Evolutionary conservation across 35 echinoderm and acorn worm genomes (phyloP).

Genomic region (Lytechinus pictus): DNA sequence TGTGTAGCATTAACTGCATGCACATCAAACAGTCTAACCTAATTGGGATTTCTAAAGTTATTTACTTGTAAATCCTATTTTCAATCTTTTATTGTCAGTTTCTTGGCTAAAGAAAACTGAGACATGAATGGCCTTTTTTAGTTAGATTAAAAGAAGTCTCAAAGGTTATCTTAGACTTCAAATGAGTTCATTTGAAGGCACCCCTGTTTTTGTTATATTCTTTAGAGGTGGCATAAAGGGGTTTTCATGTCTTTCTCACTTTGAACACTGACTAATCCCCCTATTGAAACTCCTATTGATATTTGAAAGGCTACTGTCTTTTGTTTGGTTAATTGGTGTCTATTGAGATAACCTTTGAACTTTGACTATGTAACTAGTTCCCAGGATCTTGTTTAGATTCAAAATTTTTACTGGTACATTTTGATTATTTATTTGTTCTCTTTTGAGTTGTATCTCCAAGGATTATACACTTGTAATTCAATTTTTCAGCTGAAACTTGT

Average conservation of each 20-base stretch:
- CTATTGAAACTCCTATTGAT: neutral
- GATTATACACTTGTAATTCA: too few relatives aligned
- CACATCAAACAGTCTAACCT: too few relatives aligned
- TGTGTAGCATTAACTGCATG: too few relatives aligned
- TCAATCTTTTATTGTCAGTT: neutral
- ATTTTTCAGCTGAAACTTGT: too few relatives aligned
- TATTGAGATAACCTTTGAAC: too few relatives aligned
- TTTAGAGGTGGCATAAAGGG: neutral
- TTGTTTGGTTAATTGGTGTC: neutral
- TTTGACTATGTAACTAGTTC: too few relatives aligned
- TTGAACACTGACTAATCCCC: neutral
- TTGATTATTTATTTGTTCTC: neutral
- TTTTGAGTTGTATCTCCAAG: too few relatives aligned
- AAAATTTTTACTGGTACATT: neutral
- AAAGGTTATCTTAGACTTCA: neutral
- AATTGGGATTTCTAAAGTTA: neutral
- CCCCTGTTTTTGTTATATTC: neutral
- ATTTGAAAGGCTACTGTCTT: neutral
- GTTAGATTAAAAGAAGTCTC: slow-evolving; percentile 3
- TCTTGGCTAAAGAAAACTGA: neutral
- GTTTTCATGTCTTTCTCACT: neutral
- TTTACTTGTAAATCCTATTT: neutral
- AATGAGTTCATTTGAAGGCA: neutral
- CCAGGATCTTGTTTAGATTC: neutral
- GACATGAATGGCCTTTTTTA: neutral